Conservation (phyloP, 2,113 vertebrate species). For the Gracilinanus agilis region DNA sequence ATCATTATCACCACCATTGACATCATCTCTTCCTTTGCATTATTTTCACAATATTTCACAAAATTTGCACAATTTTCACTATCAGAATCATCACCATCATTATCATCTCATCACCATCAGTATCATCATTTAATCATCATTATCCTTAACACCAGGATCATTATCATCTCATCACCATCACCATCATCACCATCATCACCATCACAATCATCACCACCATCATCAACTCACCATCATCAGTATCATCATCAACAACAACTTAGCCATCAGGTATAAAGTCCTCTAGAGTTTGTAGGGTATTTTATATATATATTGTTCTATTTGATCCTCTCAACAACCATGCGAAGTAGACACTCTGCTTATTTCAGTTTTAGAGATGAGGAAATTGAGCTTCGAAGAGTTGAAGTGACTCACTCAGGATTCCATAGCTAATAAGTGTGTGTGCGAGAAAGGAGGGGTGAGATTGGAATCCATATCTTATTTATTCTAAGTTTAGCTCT, state of each 20-base stretch:
- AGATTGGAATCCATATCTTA: background rate
- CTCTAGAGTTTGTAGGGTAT: background rate
- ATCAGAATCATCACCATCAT: too few relatives aligned
- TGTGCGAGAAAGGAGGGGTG: background rate
- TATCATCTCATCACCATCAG: too few relatives aligned
- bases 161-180: too few relatives aligned
- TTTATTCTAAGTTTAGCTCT: background rate
- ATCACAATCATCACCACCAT: background rate
- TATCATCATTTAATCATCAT: too few relatives aligned
- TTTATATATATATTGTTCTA: background rate
- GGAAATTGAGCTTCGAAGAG: background rate
- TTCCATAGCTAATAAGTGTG: background rate
- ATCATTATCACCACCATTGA: background rate
- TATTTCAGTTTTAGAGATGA: background rate
- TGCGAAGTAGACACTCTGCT: background rate
- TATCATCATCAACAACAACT: background rate
- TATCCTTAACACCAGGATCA: too few relatives aligned
- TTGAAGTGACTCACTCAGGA: background rate
- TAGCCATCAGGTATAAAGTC: background rate
- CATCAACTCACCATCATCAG: background rate
- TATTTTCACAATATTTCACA: too few relatives aligned
- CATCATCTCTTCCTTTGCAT: too few relatives aligned
- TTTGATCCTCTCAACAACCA: background rate
- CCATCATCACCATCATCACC: background rate
- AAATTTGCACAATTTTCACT: too few relatives aligned